Percentiles rank a stretch among this genome's conserved stretches.
Evolutionary conservation across 2,797 vertebrate genomes (phyloP).

Genomic region (Sarcophilus harrisii): DNA sequence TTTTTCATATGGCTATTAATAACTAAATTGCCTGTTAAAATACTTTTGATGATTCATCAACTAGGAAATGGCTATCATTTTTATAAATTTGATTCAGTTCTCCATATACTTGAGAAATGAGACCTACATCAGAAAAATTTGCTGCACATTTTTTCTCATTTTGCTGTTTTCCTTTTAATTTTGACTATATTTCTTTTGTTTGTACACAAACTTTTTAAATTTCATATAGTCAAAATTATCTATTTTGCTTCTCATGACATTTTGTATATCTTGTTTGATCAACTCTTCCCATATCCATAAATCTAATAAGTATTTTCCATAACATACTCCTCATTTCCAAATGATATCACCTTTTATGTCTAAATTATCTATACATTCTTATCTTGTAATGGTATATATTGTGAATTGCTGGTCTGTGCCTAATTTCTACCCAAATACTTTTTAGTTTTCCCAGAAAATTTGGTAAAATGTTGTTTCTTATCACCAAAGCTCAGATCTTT

Average conservation of each 20-base stretch:
- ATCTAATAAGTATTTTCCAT: not conserved
- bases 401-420: not conserved
- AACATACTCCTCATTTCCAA: not conserved
- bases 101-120: not conserved
- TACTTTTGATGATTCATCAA: not conserved
- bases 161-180: not conserved
- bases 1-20: not conserved
- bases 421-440: not conserved
- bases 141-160: not conserved
- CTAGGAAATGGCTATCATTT: not conserved
- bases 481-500: not conserved
- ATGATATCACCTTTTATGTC: not conserved
- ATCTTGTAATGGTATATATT: not conserved
- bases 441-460: not conserved
- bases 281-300: too few species aligned
- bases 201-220: not conserved
- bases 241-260: not conserved
- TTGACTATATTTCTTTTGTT: not conserved
- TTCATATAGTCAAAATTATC: not conserved
- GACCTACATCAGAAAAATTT: not conserved
- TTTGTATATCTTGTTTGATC: too few species aligned
- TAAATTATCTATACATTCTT: not conserved
- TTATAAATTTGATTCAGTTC: not conserved
- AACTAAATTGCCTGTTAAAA: too few species aligned
- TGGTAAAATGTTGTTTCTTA: not conserved